Percentiles rank a stretch among this genome's conserved stretches.
Conservation (phyloP, 2,888 invertebrate species). For the Drosophila anomelani region DNA sequence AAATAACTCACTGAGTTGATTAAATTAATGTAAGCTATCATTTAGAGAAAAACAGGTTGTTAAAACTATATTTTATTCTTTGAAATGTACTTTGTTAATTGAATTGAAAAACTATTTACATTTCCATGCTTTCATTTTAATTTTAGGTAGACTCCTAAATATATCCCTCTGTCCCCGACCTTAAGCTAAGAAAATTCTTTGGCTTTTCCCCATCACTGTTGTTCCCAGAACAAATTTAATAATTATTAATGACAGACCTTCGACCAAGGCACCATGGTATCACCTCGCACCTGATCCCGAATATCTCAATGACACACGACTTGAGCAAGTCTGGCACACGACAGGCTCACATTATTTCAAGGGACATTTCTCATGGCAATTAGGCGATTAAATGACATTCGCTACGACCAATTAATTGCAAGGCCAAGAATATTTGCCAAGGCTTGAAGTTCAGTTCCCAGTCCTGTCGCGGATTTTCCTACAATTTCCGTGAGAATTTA, state of each 20-base stretch:
- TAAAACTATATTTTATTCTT: too few relatives aligned
- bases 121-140: too few relatives aligned
- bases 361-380: slow-evolving; percentile 60
- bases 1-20: background rate
- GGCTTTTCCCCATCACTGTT: background rate
- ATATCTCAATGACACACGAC: slow-evolving; percentile 66
- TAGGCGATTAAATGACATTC: slow-evolving; percentile 73
- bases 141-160: too few relatives aligned
- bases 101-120: too few relatives aligned
- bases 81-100: too few relatives aligned
- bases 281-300: slow-evolving; percentile 9
- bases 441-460: background rate
- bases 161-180: background rate
- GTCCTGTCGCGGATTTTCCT: slow-evolving; percentile 33
- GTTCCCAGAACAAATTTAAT: slow-evolving; percentile 32
- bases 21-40: background rate
- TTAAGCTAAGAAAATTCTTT: background rate
- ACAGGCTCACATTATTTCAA: slow-evolving; percentile 31
- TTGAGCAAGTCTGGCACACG: slow-evolving; percentile 60
- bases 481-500: slow-evolving; percentile 12
- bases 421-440: slow-evolving; percentile 49
- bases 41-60: background rate
- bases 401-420: slow-evolving; percentile 57
- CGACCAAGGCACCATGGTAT: slow-evolving; percentile 14
- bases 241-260: slow-evolving; percentile 37